A percentile compares a stretch with the other conserved stretches of the same genome.
Conservation (phyloP, 2,797 vertebrate species). For the Catharus ustulatus region DNA sequence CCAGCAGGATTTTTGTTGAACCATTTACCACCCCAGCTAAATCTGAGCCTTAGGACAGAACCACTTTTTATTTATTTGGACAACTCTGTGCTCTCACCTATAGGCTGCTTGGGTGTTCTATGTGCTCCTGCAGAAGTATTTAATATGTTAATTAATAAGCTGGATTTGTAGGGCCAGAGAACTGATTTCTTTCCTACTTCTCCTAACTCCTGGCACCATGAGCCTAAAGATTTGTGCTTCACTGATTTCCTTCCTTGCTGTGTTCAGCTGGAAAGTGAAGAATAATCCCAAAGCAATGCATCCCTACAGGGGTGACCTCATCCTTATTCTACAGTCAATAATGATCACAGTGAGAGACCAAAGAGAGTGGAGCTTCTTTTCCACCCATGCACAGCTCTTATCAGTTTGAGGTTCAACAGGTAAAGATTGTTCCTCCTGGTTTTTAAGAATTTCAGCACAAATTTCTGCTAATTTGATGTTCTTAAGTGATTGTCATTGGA, state of each 20-base stretch:
- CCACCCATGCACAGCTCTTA: not conserved
- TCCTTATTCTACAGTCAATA: not conserved
- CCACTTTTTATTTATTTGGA: not conserved
- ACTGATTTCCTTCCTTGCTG: not conserved
- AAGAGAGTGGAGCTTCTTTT: not conserved
- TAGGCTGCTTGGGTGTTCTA: not conserved
- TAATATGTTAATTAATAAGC: not conserved
- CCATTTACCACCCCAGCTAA: not conserved
- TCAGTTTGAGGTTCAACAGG: not conserved
- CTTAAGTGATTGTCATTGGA: not conserved
- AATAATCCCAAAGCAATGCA: not conserved
- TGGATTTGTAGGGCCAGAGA: not conserved
- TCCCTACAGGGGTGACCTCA: not conserved
- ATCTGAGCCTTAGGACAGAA: not conserved
- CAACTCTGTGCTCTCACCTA: not conserved
- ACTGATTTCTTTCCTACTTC: not conserved
- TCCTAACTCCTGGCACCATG: not conserved
- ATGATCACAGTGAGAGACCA: rapidly evolving
- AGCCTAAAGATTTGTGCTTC: not conserved
- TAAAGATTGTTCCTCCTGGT: not conserved
- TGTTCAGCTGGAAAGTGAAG: not conserved
- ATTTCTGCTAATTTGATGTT: not conserved
- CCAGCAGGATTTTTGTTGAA: not conserved
- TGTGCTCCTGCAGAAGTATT: not conserved
- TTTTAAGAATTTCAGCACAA: not conserved